phyloP scores from a whole-genome alignment of 2,113 vertebrate species.

The Pyrgilauda ruficollis region DNA sequence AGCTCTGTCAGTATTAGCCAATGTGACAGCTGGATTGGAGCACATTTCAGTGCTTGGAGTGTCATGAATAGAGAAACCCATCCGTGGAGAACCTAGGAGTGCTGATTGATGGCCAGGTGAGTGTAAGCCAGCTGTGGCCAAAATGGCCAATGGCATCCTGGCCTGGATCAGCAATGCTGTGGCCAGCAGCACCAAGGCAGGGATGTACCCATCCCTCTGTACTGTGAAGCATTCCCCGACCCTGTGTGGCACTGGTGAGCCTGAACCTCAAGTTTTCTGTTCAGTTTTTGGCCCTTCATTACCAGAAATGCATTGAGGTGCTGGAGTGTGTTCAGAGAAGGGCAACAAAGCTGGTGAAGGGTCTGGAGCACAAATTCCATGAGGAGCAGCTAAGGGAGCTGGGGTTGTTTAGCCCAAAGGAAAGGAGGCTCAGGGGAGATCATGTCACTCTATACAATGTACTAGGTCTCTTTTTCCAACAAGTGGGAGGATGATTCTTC shows the following conservation, averaged over 20 bases:
- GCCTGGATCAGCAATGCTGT: neutral
- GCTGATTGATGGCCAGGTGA: accelerated
- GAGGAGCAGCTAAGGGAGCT: neutral
- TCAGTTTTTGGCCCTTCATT: neutral
- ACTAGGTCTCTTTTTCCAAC: neutral
- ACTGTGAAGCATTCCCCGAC: neutral
- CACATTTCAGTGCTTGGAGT: neutral
- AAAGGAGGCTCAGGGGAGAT: neutral
- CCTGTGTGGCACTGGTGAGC: too few relatives aligned
- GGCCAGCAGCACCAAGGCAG: neutral
- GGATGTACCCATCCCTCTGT: neutral
- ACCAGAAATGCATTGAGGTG: neutral
- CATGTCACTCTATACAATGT: too few relatives aligned
- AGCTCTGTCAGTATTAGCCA: neutral
- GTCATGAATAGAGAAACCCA: neutral
- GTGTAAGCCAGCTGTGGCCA: neutral
- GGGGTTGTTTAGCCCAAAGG: neutral
- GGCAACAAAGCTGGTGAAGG: neutral
- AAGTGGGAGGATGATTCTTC: neutral
- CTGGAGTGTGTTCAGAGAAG: neutral
- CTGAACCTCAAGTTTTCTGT: neutral
- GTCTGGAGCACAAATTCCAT: neutral
- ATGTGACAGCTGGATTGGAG: neutral
- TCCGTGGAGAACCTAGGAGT: neutral
- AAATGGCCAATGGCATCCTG: too few relatives aligned